Base-by-base conservation (phyloP, 1,140 invertebrate species). In the Bemisia tabaci region DNA sequence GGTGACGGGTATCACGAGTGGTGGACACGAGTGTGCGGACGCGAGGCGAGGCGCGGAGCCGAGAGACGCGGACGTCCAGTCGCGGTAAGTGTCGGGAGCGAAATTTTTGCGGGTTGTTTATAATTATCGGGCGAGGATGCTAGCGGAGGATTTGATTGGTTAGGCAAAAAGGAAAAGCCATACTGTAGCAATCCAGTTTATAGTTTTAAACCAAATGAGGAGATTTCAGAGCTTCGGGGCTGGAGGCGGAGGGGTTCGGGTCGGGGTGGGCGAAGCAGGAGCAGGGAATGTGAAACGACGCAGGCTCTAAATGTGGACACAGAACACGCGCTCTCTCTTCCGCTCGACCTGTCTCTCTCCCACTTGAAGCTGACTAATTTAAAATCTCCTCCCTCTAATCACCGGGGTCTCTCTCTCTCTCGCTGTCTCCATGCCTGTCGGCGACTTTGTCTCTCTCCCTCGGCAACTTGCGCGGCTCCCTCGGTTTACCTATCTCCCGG, bases 401-500 rank as follows among this genome's bases (percentile, higher is more conserved):
- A 73, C 74, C 17, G 33, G 63, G 21, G 39, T 69, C 63, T 22
- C 65, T 60, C 65, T 59, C 63, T 60, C 64, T 23, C 60, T 26
- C 65, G 63, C 27, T 27, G 65, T 33, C 33, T 9, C 33, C 33
- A 9, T 48, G 5, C 17, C 66, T n/a, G 58, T 67, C 68, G 26
- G 26, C 59, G 59, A 22, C 59, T 61, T 27, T 62, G 65, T 60
- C 59, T 48, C 59, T 62, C 59, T 59, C 62, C 60, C 25, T 62
- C 59, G 22, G 59, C 27, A 65, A 65, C 58, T 24, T 39, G 63
- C 59, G 65, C 68, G 27, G 65, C 66, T 66, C 22, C 27, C 65
- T 27, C 63, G 59, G 60, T 60, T 65, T 64, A 70, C 68, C 74
- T 71, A 72, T 68, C 72, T 73, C 70, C 70, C 74, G 65, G 65